Evolutionary conservation across 2,797 vertebrate species (phyloP), one percentile per base, ranked within the genome.

Genomic region (Phoeniculus purpureus): DNA sequence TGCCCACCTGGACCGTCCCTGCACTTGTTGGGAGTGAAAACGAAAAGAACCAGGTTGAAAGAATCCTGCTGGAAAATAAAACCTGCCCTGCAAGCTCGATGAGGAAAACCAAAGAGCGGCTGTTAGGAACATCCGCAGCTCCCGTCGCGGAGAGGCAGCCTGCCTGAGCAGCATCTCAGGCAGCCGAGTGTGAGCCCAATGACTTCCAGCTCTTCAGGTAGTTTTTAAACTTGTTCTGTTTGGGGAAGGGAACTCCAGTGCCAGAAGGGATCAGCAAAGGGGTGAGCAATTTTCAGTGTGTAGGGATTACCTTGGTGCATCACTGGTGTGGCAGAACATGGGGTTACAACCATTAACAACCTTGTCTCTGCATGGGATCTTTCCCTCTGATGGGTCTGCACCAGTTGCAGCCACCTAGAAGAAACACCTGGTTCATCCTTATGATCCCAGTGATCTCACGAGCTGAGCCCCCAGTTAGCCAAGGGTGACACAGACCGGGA

Each of bases 51-150:
- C 6, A 31, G 25, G 21, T 22, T 77, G 12, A 34, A 47, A 74
- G 67, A 40, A 64, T 60, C 55, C 73, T 73, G 17, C 64, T 52
- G 73, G 27, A 65, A 81, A 72, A 79, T 4, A 11, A 76, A 76
- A 73, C 10, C 61, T 48, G 65, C 47, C 26, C 60, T 6, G 4
- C 11, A 43, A 61, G 51, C 29, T 31, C 6, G 62, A 21, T 27
- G 43, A 48, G 56, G 60, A n/a, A 90, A 92, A 58, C 37, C 62
- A 72, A 91, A 95, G 65, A 92, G 31, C 22, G 54, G 55, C 62
- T 59, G 29, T 22, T 48, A 37, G 78, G 75, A 85, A 47, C 60
- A 21, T 20, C 55, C 55, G 66, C 64, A 70, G 72, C 45, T 72
- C 73, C 12, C 31, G 3, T 43, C 75, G 34, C 43, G 34, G 58